Conservation (phyloP, 2,797 vertebrate species). For the Poecilia gillii region DNA sequence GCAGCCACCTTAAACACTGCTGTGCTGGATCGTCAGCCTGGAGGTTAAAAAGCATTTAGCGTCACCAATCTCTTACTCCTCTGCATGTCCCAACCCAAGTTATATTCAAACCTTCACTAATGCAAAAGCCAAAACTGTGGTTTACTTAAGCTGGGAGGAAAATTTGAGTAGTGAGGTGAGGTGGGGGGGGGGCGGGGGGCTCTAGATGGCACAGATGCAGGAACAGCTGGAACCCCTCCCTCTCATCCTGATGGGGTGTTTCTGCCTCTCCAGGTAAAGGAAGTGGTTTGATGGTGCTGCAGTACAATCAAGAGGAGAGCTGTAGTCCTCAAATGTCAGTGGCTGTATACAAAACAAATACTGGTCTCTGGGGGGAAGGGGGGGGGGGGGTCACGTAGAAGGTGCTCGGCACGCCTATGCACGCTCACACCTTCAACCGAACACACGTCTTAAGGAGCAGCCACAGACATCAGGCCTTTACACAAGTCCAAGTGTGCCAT, state of each 20-base stretch:
- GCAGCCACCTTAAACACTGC: conserved; percentile 36
- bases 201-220: conserved; percentile 44
- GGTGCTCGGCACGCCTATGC: conserved; percentile 28
- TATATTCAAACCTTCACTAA: conserved; percentile 63
- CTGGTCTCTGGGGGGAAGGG: conserved; percentile 47
- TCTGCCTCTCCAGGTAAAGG: conserved; percentile 56
- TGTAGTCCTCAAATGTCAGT: conserved; percentile 73
- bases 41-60: conserved; percentile 42
- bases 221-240: conserved; percentile 60
- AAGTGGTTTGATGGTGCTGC: conserved; percentile 58
- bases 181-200: background rate
- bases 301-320: conserved; percentile 64
- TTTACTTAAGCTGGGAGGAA: conserved; percentile 3
- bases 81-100: conserved; percentile 52
- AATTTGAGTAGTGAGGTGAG: conserved; percentile 1
- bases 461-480: background rate
- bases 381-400: conserved; percentile 59
- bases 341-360: conserved; percentile 77
- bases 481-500: background rate
- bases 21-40: conserved; percentile 26
- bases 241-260: conserved; percentile 45
- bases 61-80: conserved; percentile 28
- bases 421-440: conserved; percentile 7
- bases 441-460: background rate
- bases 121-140: conserved; percentile 42